Base-by-base conservation (phyloP, 2,888 invertebrate genomes). In the Tricholauxania praeusta region DNA sequence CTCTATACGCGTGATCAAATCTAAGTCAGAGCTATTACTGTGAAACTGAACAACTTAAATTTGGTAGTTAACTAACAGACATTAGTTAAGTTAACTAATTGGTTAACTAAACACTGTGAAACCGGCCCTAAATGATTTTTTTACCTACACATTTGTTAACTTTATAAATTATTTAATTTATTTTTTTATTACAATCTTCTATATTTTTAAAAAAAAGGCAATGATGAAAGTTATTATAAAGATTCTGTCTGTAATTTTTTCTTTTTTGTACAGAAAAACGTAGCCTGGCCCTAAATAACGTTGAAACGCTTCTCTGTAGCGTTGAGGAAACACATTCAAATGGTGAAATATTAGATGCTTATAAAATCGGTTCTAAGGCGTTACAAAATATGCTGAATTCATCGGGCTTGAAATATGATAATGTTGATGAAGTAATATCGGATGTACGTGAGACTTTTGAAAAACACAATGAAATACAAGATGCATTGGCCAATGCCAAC, bases 341-440 rank as follows among this genome's bases (percentile, higher is more conserved):
- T 80, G 88, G 88, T 0, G 83, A 89, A 76, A 88, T 92, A 47
- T 83, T 91, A 28, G 89, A 90, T 77, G 89, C 91, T 0, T 92
- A 89, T 82, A 93, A 93, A 84, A 89, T 90, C 69, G 94, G 93
- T 1, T 89, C 92, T 0, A 88, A 91, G 76, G 91, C 93, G 0
- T 88, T 95, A 83, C 92, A 93, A 80, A 88, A 88, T 3, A 89
- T 90, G 2, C 90, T 93, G 79, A 90, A 91, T 65, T 90, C 90
- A 6, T 89, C 89, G 2, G 92, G 91, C 1, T 83, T 94, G 1
- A 90, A 90, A n/a, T 92, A 93, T 79, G 92, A 93, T 67, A 88
- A 89, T 5, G 93, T 93, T 0, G 90, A 90, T 78, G 91, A 94
- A 78, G 91, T 94, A 0, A 91, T 95, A 89, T 90, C 92, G 59